phyloP scores from a whole-genome alignment of 2,797 vertebrate genomes.

The Ficedula albicollis region DNA sequence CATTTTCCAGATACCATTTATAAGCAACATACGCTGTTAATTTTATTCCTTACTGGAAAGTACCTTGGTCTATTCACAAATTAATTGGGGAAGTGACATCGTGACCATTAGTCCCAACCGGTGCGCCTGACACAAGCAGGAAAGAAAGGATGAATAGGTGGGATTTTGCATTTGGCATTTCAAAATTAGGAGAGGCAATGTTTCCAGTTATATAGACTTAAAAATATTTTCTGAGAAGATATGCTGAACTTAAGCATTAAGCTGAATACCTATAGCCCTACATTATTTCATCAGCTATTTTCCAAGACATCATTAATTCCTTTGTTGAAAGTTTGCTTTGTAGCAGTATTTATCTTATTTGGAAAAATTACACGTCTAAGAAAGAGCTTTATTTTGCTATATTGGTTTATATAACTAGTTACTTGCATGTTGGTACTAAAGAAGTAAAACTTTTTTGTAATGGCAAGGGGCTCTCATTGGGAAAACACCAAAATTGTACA shows the following conservation, averaged over 20 bases:
- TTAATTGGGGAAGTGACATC: conserved; percentile 53
- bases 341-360: conserved; percentile 12
- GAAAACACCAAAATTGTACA: background rate
- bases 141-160: conserved; percentile 37
- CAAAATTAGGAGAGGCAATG: conserved; percentile 10
- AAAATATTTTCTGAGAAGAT: conserved; percentile 38
- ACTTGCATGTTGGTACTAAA: background rate
- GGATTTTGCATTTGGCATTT: conserved; percentile 23
- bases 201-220: conserved; percentile 31
- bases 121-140: background rate
- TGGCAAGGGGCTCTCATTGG: background rate
- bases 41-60: conserved; percentile 68
- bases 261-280: background rate
- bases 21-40: background rate
- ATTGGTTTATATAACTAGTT: background rate
- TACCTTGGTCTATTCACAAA: conserved; percentile 51
- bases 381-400: conserved; percentile 6
- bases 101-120: background rate
- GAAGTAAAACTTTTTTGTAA: background rate
- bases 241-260: background rate
- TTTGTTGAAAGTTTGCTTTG: background rate
- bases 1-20: conserved; percentile 50
- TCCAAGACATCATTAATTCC: background rate
- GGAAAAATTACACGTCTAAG: background rate
- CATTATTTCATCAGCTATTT: conserved; percentile 2